phyloP scores from a whole-genome alignment of 1,140 invertebrate genomes.

The Euwallacea similis region DNA sequence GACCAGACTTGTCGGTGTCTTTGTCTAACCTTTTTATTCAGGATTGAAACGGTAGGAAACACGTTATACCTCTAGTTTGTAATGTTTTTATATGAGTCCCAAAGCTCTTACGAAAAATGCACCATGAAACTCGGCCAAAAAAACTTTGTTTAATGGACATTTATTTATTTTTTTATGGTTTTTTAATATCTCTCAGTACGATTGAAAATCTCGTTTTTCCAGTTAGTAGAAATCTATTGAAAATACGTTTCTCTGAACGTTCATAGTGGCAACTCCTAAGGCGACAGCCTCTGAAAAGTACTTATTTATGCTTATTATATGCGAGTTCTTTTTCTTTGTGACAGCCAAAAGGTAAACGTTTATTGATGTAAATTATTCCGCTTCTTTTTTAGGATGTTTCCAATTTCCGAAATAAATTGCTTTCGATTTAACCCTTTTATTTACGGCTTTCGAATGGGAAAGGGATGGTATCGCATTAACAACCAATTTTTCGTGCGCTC shows the following conservation, averaged over 20 bases:
- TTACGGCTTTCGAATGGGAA: neutral
- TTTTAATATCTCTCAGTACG: too few species aligned
- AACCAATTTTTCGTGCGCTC: too few species aligned
- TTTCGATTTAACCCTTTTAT: slow-evolving; percentile 9
- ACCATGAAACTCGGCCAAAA: too few species aligned
- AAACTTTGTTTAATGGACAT: too few species aligned
- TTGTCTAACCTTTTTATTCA: slow-evolving; percentile 14
- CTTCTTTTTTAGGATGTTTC: slow-evolving; percentile 11
- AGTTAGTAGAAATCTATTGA: too few species aligned
- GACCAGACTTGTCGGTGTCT: slow-evolving; percentile 11
- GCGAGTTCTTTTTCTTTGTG: slow-evolving; percentile 22
- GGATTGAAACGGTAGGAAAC: slow-evolving; percentile 21
- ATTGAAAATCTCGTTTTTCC: too few species aligned
- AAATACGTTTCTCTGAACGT: neutral
- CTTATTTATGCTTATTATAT: slow-evolving; percentile 30
- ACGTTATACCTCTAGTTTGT: slow-evolving; percentile 16
- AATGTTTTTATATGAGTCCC: slow-evolving; percentile 1
- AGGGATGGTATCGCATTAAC: neutral
- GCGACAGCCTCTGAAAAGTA: slow-evolving; percentile 6
- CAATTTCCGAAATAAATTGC: slow-evolving; percentile 16
- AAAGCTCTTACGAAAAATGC: too few species aligned
- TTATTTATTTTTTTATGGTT: too few species aligned
- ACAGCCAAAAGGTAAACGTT: slow-evolving; percentile 18
- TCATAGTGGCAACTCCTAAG: too few species aligned
- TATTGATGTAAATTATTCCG: slow-evolving; percentile 25